Conservation (phyloP, 2,113 vertebrate species). For the Takifugu flavidus region DNA sequence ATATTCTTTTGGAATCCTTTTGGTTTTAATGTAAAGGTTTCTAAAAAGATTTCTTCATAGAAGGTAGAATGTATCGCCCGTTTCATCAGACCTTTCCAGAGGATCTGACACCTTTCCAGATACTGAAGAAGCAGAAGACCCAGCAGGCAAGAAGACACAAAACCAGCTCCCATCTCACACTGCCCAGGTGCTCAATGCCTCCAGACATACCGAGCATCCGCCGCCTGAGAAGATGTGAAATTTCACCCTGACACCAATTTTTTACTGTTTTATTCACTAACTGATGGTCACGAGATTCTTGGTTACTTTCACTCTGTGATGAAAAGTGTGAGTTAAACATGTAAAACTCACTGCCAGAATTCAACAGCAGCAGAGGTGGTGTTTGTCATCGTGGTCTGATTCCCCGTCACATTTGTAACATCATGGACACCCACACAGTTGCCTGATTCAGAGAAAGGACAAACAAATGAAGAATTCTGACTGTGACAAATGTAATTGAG, state of each 20-base stretch:
- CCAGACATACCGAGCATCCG: slow-evolving; percentile 80
- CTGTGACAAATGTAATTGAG: background rate
- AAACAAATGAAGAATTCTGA: background rate
- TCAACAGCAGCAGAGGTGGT: slow-evolving; percentile 53
- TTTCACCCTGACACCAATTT: background rate
- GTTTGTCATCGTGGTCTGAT: slow-evolving; percentile 7
- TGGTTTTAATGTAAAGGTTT: no score
- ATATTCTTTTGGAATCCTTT: no score
- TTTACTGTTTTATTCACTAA: no score
- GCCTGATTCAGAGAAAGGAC: background rate
- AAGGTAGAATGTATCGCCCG: no score
- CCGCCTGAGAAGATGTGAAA: slow-evolving; percentile 61
- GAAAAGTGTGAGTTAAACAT: no score
- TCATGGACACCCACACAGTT: slow-evolving; percentile 9
- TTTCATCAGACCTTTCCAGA: slow-evolving; percentile 83
- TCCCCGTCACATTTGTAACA: background rate
- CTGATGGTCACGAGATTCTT: no score
- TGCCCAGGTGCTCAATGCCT: slow-evolving; percentile 83
- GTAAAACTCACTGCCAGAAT: slow-evolving; percentile 63
- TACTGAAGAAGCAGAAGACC: slow-evolving; percentile 87
- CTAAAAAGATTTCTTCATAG: no score
- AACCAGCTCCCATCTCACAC: slow-evolving; percentile 84
- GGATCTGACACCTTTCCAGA: slow-evolving; percentile 88
- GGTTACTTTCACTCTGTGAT: no score
- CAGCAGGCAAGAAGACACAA: slow-evolving; percentile 83